These are phyloP conservation scores for Gila orcuttii DNA, from an alignment of 2,113 vertebrate species.

Conservation along the genomic window DNA sequence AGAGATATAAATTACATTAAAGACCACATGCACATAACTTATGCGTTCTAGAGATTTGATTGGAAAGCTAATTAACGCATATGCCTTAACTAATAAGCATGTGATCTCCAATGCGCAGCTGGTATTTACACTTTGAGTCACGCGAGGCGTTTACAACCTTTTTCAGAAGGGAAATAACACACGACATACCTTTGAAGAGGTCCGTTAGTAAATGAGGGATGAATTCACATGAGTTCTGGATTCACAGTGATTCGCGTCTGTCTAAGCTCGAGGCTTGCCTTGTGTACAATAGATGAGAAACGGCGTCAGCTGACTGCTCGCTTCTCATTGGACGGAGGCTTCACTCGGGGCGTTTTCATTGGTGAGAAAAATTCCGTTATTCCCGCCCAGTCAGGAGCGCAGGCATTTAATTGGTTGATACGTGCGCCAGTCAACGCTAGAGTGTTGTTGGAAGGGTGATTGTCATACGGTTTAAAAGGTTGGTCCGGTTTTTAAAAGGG, in stretches of 20 bases:
- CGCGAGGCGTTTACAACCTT: background rate
- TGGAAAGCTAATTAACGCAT: background rate
- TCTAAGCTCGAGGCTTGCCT: slow-evolving; percentile 47
- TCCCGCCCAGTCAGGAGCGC: slow-evolving; percentile 50
- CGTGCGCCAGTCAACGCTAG: slow-evolving; percentile 42
- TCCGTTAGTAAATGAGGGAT: background rate
- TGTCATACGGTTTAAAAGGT: background rate
- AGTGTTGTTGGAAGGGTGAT: slow-evolving; percentile 38
- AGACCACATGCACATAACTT: background rate
- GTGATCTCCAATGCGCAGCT: background rate
- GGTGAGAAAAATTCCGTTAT: slow-evolving; percentile 39
- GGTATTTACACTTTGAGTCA: background rate
- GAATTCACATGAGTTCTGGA: slow-evolving; percentile 29
- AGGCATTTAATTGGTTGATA: slow-evolving; percentile 40
- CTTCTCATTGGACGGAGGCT: slow-evolving; percentile 63
- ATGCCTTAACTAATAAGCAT: background rate
- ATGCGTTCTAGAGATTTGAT: background rate
- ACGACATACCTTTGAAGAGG: slow-evolving; percentile 63
- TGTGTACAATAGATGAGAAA: slow-evolving; percentile 46
- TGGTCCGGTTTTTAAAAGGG: background rate
- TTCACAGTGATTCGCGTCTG: slow-evolving; percentile 42
- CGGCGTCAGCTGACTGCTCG: slow-evolving; percentile 44
- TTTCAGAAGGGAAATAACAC: background rate
- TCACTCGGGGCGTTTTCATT: slow-evolving; percentile 55
- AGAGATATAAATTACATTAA: background rate